phyloP scores from a whole-genome alignment of 1,140 invertebrate genomes.

The Pseudomyrmex dendroicus region DNA sequence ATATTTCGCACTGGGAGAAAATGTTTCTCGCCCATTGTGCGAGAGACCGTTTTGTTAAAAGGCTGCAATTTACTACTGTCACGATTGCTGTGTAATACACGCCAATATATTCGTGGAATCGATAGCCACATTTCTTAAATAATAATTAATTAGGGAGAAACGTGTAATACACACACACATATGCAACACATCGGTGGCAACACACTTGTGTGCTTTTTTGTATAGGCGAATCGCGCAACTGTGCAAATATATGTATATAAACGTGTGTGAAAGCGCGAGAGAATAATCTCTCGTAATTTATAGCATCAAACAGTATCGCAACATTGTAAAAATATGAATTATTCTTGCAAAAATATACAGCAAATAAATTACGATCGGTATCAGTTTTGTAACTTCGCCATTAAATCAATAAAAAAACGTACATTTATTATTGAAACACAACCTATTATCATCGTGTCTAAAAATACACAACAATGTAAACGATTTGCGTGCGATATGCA shows the following conservation, averaged over 20 bases:
- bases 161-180: neutral
- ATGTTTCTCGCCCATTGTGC: constrained; percentile 44
- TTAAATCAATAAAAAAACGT: neutral
- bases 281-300: constrained; percentile 37
- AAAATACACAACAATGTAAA: neutral
- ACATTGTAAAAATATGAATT: neutral
- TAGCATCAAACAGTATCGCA: neutral
- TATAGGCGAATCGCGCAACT: constrained; percentile 29
- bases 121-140: constrained; percentile 34
- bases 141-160: constrained; percentile 51
- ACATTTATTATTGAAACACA: neutral
- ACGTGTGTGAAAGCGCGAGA: neutral
- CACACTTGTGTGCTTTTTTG: constrained; percentile 3
- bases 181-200: neutral
- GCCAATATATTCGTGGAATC: constrained; percentile 21
- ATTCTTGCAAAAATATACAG: neutral
- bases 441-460: neutral
- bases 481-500: no score
- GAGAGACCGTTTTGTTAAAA: constrained; percentile 45
- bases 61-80: constrained; percentile 60
- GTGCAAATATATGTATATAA: constrained; percentile 26
- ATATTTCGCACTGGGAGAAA: constrained; percentile 45
- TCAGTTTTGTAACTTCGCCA: constrained; percentile 10
- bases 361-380: constrained; percentile 34
- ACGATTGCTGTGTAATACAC: constrained; percentile 52